Base-by-base conservation (phyloP, 1,140 invertebrate genomes). In the Apis laboriosa region DNA sequence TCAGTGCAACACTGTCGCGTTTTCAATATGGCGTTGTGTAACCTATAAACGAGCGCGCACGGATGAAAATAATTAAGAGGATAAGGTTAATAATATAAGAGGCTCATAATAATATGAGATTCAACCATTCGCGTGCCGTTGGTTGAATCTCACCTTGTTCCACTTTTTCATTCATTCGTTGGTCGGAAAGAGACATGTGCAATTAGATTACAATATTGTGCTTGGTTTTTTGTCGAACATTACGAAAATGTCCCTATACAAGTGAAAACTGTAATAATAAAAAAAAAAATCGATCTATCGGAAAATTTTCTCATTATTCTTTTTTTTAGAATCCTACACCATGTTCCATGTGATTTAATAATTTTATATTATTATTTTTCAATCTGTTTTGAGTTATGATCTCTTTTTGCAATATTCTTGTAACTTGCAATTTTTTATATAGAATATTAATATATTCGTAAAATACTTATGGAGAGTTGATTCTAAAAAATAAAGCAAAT, bases 71-170 rank as follows among this genome's bases (percentile, higher is more conserved):
- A 83, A 83, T 77, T 71, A 77, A 83, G 61, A 34, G 70, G 77
- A 71, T 72, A 64, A 34, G 70, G 71, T 71, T 72, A 64, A 84
- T 66, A 75, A 80, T 80, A 60, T 79, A 89, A 90, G 87, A 88
- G 83, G n/a, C n/a, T n/a, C n/a, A n/a, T n/a, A n/a, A n/a, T n/a
- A n/a, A n/a, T n/a, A n/a, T n/a, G n/a, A n/a, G n/a, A n/a, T n/a
- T n/a, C n/a, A n/a, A n/a, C n/a, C n/a, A n/a, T n/a, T n/a, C 77
- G 73, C 77, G 71, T 76, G 79, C 88, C 82, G 90, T 88, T 88
- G 79, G 89, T 90, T 80, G 76, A 83, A 78, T 87, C 90, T 92
- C 90, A 92, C 91, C 91, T 92, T 91, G 91, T 87, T 91, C 90
- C 70, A 92, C 78, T 92, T 92, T 89, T 71, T 76, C 24, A 74